These are phyloP conservation scores for Synanthedon andrenaeformis DNA, from an alignment of 2,888 invertebrate species.

Conservation along the genomic window DNA sequence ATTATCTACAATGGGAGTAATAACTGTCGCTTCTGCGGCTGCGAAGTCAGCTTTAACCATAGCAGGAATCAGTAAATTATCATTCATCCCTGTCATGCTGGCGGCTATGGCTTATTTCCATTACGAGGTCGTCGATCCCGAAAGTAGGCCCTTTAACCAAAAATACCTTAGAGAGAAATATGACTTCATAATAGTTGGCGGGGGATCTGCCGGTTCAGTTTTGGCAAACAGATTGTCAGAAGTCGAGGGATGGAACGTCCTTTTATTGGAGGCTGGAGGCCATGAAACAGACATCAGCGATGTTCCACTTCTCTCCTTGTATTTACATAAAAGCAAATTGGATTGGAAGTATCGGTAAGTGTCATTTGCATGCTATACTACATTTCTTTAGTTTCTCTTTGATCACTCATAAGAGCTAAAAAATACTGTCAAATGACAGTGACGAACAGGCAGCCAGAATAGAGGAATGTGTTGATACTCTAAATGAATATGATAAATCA, in stretches of 20 bases:
- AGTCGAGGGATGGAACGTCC: constrained; percentile 80
- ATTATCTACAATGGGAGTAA: constrained; percentile 41
- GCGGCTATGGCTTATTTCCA: constrained; percentile 85
- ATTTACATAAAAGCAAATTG: constrained; percentile 88
- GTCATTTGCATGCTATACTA: neutral
- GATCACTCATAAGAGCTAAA: too few relatives aligned
- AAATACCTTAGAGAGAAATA: constrained; percentile 76
- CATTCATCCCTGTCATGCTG: constrained; percentile 80
- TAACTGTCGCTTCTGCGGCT: constrained; percentile 71
- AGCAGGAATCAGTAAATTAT: constrained; percentile 78
- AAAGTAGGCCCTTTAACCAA: constrained; percentile 81
- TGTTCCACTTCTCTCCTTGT: constrained; percentile 87
- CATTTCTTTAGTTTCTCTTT: too few relatives aligned
- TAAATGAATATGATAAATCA: too few relatives aligned
- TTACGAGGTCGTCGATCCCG: constrained; percentile 87
- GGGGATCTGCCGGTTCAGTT: constrained; percentile 87
- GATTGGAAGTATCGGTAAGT: constrained; percentile 89
- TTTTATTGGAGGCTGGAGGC: constrained; percentile 87
- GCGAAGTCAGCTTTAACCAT: constrained; percentile 79
- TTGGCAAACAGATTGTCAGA: constrained; percentile 85
- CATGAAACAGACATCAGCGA: constrained; percentile 90
- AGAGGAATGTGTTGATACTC: too few relatives aligned
- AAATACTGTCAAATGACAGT: too few relatives aligned
- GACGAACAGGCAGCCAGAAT: too few relatives aligned
- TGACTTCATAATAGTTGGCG: constrained; percentile 86